phyloP scores from a whole-genome alignment of 2,113 vertebrate genomes.

The Semicossyphus pulcher region DNA sequence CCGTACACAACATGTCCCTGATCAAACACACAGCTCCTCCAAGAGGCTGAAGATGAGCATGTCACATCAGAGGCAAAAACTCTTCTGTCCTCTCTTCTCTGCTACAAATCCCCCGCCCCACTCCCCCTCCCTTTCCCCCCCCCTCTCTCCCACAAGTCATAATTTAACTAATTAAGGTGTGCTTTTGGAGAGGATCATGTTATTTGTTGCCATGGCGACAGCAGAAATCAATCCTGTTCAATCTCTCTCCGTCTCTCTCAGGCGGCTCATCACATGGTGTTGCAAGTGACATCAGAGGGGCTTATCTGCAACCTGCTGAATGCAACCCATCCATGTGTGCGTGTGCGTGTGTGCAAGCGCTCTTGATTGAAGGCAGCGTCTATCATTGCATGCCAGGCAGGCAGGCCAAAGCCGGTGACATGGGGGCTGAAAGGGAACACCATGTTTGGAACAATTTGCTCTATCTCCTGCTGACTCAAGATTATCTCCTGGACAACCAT shows the following conservation, averaged over 20 bases:
- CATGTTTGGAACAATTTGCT: slow-evolving; percentile 69
- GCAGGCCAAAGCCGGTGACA: slow-evolving; percentile 53
- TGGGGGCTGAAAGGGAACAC: slow-evolving; percentile 66
- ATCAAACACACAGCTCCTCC: slow-evolving; percentile 57
- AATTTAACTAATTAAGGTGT: slow-evolving; percentile 86
- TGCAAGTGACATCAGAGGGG: slow-evolving; percentile 78
- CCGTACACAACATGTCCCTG: slow-evolving; percentile 38
- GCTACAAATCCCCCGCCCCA: slow-evolving; percentile 11
- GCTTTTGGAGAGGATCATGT: slow-evolving; percentile 83
- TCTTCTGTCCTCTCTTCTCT: slow-evolving; percentile 19
- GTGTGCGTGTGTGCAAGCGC: slow-evolving; percentile 1
- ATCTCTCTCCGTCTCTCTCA: slow-evolving; percentile 48
- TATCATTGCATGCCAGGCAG: slow-evolving; percentile 52
- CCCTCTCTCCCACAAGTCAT: slow-evolving; percentile 72
- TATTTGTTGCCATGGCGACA: slow-evolving; percentile 84
- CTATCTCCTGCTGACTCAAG: slow-evolving; percentile 63
- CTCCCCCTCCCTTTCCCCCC: not conserved
- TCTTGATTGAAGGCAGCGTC: slow-evolving; percentile 42
- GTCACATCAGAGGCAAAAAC: slow-evolving; percentile 39
- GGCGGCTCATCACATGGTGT: slow-evolving; percentile 70
- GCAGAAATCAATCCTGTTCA: slow-evolving; percentile 78
- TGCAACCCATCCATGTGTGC: slow-evolving; percentile 26
- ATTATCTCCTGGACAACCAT: slow-evolving; percentile 74
- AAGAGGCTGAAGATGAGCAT: slow-evolving; percentile 43
- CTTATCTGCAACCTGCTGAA: slow-evolving; percentile 83